Base-by-base conservation (phyloP, 2,888 invertebrate species). In the Hyles lineata region DNA sequence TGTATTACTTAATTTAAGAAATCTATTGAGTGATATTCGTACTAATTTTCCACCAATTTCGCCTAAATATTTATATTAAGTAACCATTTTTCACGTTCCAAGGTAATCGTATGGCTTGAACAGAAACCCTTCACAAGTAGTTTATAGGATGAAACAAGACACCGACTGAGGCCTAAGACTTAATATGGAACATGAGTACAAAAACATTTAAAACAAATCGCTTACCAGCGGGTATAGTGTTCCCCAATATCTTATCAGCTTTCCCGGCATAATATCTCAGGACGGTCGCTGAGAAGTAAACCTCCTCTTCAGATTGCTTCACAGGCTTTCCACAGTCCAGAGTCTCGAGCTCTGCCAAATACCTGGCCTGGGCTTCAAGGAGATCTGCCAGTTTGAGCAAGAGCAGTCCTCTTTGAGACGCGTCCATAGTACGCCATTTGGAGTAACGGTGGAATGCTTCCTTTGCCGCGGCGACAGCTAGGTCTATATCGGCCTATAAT, bases 241-340 rank as follows among this genome's bases (percentile, higher is more conserved):
- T 96, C 55, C 97, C 97, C 75, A 97, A 96, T 84, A 97, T 97
- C 90, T 99, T 99, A 85, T 99, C 99, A 0, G 98, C 97, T 96
- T 97, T 98, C 1, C 98, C 99, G 19, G 98, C 98, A 89, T 97
- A 98, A 85, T 98, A 99, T 79, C 98, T 96, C 9, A 98, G 82
- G 59, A 96, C 95, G 71, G 95, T 95, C 0, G 96, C 94, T 19
- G 96, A 94, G 75, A 93, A 92, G 11, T 95, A 95, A 0, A 98
- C 90, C 87, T 98, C 98, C 62, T 96, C 96, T 76, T 95, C 95
- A 0, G 98, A 96, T 76, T 95, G 92, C 50, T 95, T 93, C 81
- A 96, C 98, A 0, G 99, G 98, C 87, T 99, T 99, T 0, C 99
- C 99, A 90, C 98, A 99, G 89, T 99, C 99, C 76, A 99, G 88